Evolutionary conservation across 92 coral and sea anemone genomes (phyloP), one percentile per base, ranked within the genome.

Genomic region (Chrysogorgia sp.): DNA sequence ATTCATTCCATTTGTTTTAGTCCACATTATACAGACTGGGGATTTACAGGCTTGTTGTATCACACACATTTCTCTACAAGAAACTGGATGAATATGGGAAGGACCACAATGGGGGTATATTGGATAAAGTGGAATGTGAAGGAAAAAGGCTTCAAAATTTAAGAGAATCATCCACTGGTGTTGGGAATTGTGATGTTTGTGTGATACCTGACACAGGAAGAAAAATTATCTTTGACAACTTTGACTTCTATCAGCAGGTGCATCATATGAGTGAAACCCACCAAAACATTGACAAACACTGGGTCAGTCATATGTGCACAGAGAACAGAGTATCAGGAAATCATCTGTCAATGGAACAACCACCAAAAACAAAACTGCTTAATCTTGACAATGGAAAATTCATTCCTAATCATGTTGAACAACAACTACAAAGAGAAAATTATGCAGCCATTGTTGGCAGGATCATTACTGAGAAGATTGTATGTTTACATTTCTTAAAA

Each of bases 61-160:
- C 81, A 40, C 91, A 90, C 49, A 72, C 86, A 14, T 82, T 56
- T 33, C 83, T 81, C 19, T 88, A 90, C 81, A 90, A 88, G 70
- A 88, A 87, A 23, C 77, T 90, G 24, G 92, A 90, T 62, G 96
- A 87, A 53, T 90, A 71, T 87, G 92, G 90, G 8, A 85, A 78
- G 55, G 79, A 88, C 58, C 81, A 69, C 57, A 72, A 76, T 26
- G 66, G 71, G 24, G 67, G 63, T 0, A 78, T 90, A 25, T 34
- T 58, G 22, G 85, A 84, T 61, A 84, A 88, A 56, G 90, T 87
- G 50, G 40, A 63, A 23, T 52, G 31, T n/a, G 87, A 90, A 49
- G 60, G 96, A 34, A 67, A 82, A 57, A 71, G 58, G 60, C 78
- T 90, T 85, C 63, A 81, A 40, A 68, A 4, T 3, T 52, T 9